Percentiles rank a stretch among this genome's conserved stretches.
Conservation (phyloP, 2,113 vertebrate species). For the Carollia perspicillata region DNA sequence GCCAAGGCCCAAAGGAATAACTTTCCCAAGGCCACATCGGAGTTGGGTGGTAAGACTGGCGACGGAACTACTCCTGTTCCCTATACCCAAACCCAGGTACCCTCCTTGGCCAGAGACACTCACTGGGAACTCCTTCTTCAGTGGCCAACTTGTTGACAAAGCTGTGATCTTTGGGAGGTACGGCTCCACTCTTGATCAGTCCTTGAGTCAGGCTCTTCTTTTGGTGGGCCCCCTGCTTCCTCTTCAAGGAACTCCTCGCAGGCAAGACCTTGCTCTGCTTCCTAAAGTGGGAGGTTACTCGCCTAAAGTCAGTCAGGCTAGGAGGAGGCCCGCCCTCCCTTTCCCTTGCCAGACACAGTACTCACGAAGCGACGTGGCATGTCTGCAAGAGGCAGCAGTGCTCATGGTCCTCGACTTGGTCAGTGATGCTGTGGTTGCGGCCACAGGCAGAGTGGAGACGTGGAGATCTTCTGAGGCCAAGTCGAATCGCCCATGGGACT, state of each 20-base stretch:
- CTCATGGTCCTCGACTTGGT: constrained; percentile 35
- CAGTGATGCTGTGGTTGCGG: constrained; percentile 28
- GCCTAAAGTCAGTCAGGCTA: background rate
- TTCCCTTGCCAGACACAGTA: background rate
- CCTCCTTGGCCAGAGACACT: background rate
- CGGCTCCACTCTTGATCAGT: background rate
- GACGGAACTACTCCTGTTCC: background rate
- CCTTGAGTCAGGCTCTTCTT: background rate
- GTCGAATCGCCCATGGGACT: background rate
- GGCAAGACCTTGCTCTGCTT: background rate
- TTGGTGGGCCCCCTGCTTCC: background rate
- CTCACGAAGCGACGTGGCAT: constrained; percentile 46
- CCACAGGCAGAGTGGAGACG: background rate
- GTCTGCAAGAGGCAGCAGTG: constrained; percentile 22
- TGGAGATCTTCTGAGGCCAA: background rate
- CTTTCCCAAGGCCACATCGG: background rate
- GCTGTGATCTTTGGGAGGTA: background rate
- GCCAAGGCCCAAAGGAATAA: background rate
- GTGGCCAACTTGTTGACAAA: background rate
- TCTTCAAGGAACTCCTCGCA: background rate
- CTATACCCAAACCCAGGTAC: background rate
- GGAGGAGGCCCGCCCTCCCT: background rate
- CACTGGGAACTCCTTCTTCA: background rate
- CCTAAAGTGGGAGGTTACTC: background rate
- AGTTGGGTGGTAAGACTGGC: background rate